Evolutionary conservation across 1,140 invertebrate genomes (phyloP).

Genomic region (Cotesia chilonis): DNA sequence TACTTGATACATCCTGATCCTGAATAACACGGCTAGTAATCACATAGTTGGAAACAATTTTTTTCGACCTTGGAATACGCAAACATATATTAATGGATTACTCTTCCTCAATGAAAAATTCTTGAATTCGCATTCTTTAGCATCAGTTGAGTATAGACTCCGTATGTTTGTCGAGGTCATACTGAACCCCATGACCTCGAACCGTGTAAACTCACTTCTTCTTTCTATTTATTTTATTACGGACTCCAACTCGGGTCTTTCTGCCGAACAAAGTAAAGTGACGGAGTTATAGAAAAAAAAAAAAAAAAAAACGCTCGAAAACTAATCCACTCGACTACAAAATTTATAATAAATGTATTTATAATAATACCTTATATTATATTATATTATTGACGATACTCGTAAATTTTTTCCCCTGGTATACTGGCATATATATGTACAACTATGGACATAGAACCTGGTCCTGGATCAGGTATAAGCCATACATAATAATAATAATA

Average conservation of each 20-base stretch:
- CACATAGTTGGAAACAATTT: neutral
- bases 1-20: neutral
- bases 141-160: too few relatives aligned
- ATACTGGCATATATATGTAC: too few relatives aligned
- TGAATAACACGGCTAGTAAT: neutral
- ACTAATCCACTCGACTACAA: too few relatives aligned
- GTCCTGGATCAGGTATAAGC: neutral
- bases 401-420: too few relatives aligned
- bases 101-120: conserved; percentile 29
- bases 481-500: too few relatives aligned
- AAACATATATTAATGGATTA: conserved; percentile 17
- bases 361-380: too few relatives aligned
- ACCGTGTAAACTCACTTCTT: conserved; percentile 29
- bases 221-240: conserved; percentile 12
- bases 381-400: too few relatives aligned
- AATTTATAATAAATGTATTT: too few relatives aligned
- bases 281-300: too few relatives aligned
- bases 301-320: too few relatives aligned
- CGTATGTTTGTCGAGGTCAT: conserved; percentile 25
- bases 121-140: conserved; percentile 19
- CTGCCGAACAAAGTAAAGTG: too few relatives aligned
- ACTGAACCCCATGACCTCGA: conserved; percentile 22
- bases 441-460: too few relatives aligned
- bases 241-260: neutral
- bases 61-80: conserved; percentile 17